Percentiles rank a stretch among this genome's conserved stretches.
Conservation (phyloP, 2,113 vertebrate genomes). For the Numenius arquata region DNA sequence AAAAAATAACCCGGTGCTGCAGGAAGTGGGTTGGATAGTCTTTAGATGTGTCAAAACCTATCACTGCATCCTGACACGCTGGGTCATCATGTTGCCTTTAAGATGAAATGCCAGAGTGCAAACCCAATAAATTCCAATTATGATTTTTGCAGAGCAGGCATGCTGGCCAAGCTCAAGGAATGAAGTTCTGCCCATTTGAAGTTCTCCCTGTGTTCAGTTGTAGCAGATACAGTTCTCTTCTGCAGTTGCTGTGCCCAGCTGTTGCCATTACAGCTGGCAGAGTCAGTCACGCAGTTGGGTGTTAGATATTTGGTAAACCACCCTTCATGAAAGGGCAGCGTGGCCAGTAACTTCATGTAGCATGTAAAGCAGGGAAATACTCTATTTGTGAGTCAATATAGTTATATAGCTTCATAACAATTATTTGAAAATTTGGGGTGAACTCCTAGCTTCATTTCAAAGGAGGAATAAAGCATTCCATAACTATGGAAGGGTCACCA, state of each 20-base stretch:
- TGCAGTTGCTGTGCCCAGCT: background rate
- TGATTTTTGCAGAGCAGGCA: background rate
- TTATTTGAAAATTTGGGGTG: background rate
- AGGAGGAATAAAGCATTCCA: background rate
- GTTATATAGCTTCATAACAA: background rate
- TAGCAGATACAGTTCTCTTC: background rate
- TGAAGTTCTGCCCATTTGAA: background rate
- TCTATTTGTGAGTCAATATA: background rate
- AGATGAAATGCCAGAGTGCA: background rate
- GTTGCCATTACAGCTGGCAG: background rate
- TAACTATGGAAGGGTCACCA: background rate
- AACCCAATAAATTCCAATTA: background rate
- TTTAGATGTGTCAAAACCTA: background rate
- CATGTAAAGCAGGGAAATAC: background rate
- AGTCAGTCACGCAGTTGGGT: background rate
- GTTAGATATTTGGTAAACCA: background rate
- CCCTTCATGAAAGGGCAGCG: background rate
- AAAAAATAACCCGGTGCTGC: background rate
- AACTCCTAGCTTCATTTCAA: background rate
- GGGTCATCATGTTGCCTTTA: background rate
- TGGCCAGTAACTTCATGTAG: background rate
- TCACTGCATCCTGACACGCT: background rate
- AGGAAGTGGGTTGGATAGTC: background rate
- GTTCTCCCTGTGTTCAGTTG: background rate
- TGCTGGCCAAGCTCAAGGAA: background rate